Conservation (phyloP, 2,888 invertebrate species). For the Helobdella robusta region DNA sequence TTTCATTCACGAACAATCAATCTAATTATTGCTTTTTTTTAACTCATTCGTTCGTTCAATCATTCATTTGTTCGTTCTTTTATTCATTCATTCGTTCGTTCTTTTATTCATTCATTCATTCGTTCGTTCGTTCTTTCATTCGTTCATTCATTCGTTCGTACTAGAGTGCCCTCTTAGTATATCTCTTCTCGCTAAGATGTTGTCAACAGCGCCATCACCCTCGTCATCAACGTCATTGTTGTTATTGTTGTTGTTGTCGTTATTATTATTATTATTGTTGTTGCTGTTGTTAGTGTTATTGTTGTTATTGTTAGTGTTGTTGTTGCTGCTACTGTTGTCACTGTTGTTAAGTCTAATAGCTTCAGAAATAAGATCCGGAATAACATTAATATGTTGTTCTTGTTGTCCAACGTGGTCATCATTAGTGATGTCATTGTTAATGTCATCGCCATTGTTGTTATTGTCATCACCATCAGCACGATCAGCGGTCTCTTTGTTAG, state of each 20-base stretch:
- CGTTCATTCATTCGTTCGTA: no score
- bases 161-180: slow-evolving; percentile 14
- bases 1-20: no score
- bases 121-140: no score
- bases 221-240: slow-evolving; percentile 10
- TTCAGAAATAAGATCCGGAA: neutral
- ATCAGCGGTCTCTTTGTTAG: no score
- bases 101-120: no score
- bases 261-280: neutral
- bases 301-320: no score
- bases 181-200: slow-evolving; percentile 10
- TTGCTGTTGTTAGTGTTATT: no score
- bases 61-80: no score
- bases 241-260: neutral
- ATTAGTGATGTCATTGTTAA: neutral
- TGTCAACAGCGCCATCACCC: neutral
- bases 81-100: no score
- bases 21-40: no score
- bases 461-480: slow-evolving; percentile 1
- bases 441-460: neutral
- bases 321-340: neutral
- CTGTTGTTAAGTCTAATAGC: neutral
- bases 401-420: neutral
- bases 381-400: neutral
- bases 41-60: no score